A percentile compares a stretch with the other conserved stretches of the same genome.
phyloP scores from a whole-genome alignment of 2,888 invertebrate genomes.

The Ceratothoa steindachneri region DNA sequence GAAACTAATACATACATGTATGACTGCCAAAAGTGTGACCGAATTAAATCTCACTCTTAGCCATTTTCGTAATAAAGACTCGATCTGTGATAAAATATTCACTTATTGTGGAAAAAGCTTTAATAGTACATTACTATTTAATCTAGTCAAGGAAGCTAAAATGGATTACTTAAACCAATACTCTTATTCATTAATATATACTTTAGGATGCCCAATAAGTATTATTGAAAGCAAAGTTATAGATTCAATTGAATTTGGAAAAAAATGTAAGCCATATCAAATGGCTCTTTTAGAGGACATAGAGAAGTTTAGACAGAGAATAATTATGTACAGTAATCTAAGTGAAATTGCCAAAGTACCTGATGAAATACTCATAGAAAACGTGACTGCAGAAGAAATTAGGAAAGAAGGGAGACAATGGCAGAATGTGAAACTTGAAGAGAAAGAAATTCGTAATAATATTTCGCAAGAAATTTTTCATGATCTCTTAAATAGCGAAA shows the following conservation, averaged over 20 bases:
- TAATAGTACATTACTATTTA: neutral
- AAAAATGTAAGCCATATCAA: neutral
- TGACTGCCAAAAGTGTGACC: neutral
- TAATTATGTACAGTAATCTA: neutral
- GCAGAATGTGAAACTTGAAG: slow-evolving; percentile 1
- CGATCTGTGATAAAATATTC: slow-evolving; percentile 5
- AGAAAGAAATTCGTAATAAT: neutral
- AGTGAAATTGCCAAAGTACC: neutral
- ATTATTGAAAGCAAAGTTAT: neutral
- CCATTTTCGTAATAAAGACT: neutral
- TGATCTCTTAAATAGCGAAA: neutral
- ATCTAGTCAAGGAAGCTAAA: slow-evolving; percentile 5
- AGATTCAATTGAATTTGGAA: neutral
- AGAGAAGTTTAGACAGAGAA: neutral
- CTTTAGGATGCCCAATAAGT: neutral
- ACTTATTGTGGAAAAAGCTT: neutral
- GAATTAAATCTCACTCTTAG: neutral
- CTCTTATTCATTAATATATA: neutral
- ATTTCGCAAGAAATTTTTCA: neutral
- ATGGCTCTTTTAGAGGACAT: neutral
- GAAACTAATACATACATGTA: neutral
- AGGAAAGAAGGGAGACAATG: slow-evolving; percentile 4
- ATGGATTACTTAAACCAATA: neutral
- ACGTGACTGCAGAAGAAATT: neutral
- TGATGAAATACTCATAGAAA: slow-evolving; percentile 9